phyloP scores from a whole-genome alignment of 2,113 vertebrate genomes.

The human (Homo sapiens) region DNA sequence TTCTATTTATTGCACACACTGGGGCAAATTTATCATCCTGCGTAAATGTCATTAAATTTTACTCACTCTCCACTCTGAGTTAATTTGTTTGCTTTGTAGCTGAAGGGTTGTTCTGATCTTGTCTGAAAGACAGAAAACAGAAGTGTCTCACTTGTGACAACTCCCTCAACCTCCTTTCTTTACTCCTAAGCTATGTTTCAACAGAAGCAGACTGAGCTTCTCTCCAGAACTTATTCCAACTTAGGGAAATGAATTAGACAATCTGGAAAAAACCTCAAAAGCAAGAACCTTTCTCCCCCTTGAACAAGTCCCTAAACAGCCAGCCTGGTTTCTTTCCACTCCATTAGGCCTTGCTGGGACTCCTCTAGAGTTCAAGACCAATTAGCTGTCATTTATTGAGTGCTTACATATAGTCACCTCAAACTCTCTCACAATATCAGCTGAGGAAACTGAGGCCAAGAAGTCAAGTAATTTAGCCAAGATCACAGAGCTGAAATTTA shows the following conservation, averaged over 20 bases:
- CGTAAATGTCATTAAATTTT: slow-evolving; percentile 48
- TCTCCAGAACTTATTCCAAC: not conserved
- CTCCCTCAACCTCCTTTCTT: not conserved
- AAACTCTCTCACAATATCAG: not conserved
- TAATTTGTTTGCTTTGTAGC: slow-evolving; percentile 56
- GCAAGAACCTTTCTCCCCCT: not conserved
- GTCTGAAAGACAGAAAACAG: slow-evolving; percentile 30
- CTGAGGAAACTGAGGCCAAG: not conserved
- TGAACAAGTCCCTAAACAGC: not conserved
- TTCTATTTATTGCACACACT: slow-evolving; percentile 12
- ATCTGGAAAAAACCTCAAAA: not conserved
- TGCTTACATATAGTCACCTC: not conserved
- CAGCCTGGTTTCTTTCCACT: not conserved
- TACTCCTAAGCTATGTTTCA: not conserved
- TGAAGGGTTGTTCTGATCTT: slow-evolving; percentile 25
- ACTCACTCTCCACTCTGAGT: slow-evolving; percentile 24
- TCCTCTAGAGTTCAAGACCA: not conserved
- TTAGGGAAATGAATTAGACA: not conserved
- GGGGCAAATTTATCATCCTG: slow-evolving; percentile 29
- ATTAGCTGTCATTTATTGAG: not conserved
- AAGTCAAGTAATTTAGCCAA: not conserved
- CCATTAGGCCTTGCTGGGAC: not conserved
- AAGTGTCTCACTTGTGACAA: not conserved
- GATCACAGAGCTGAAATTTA: not conserved
- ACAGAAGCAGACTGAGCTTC: not conserved